Evolutionary conservation across 1,140 invertebrate species (phyloP).

Genomic region (Macrostomum lignano): DNA sequence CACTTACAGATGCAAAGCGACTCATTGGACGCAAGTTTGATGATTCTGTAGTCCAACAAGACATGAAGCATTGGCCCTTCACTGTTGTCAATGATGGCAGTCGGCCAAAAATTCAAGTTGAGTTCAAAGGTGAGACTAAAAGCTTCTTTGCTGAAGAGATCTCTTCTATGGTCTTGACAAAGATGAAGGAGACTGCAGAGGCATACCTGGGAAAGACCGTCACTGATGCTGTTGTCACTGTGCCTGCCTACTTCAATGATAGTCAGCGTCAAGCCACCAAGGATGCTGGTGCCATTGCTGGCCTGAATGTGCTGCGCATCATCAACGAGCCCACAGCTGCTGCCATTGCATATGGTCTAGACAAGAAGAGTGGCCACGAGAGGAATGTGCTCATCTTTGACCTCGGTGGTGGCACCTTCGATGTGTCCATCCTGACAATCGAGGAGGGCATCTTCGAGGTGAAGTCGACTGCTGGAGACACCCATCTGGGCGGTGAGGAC

Average conservation of each 20-base stretch:
- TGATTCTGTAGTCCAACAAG: constrained; percentile 38
- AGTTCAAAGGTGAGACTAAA: constrained; percentile 62
- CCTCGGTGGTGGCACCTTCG: constrained; percentile 85
- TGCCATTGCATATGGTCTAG: constrained; percentile 30
- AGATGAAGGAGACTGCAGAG: constrained; percentile 71
- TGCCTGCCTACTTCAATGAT: constrained; percentile 31
- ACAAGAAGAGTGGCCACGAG: constrained; percentile 37
- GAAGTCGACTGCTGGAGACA: constrained; percentile 82
- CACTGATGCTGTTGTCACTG: constrained; percentile 28
- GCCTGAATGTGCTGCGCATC: constrained; percentile 43
- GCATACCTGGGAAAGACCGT: constrained; percentile 49
- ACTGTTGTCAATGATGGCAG: constrained; percentile 50
- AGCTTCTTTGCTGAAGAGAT: constrained; percentile 69
- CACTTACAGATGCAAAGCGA: constrained; percentile 53
- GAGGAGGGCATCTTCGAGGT: constrained; percentile 77
- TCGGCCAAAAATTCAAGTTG: constrained; percentile 49
- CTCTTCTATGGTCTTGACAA: constrained; percentile 54
- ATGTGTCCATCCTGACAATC: constrained; percentile 85
- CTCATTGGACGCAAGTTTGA: constrained; percentile 49
- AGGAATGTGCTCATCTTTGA: constrained; percentile 97
- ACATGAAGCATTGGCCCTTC: constrained; percentile 38
- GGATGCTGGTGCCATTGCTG: constrained; percentile 30
- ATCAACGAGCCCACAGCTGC: constrained; percentile 72
- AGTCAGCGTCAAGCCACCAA: constrained; percentile 31
- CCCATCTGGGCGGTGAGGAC: constrained; percentile 85